Evolutionary conservation across 2,797 vertebrate genomes (phyloP).

Genomic region (Hyperoplus lanceolatus): DNA sequence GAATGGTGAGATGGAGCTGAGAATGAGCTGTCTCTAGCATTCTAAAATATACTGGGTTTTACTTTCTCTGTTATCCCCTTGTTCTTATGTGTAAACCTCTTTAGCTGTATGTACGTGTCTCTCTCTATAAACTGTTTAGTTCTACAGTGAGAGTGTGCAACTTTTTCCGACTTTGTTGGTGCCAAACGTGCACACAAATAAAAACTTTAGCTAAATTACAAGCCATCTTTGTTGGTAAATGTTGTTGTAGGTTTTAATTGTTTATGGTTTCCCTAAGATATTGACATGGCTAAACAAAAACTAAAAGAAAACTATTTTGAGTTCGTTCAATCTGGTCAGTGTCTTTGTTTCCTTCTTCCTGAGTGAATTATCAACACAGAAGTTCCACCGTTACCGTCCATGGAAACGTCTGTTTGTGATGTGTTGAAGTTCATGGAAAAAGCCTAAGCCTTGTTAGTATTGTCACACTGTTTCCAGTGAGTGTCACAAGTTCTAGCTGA

Average conservation of each 20-base stretch:
- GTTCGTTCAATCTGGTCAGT: neutral
- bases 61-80: conserved; percentile 23
- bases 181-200: neutral
- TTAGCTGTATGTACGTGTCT: neutral
- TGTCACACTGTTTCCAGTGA: neutral
- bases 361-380: conserved; percentile 55
- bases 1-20: conserved; percentile 38
- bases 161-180: neutral
- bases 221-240: neutral
- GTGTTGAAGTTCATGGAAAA: conserved; percentile 65
- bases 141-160: neutral
- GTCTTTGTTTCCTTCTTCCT: conserved; percentile 43
- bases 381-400: conserved; percentile 33
- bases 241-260: neutral
- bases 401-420: conserved; percentile 55
- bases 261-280: neutral
- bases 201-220: no score
- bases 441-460: conserved; percentile 44
- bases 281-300: neutral
- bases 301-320: neutral
- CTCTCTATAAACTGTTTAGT: neutral
- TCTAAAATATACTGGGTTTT: conserved; percentile 20
- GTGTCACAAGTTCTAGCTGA: conserved; percentile 8
- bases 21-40: conserved; percentile 28
- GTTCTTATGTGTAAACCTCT: neutral